phyloP scores from a whole-genome alignment of 2,888 invertebrate species.

The Tipula vernalis region DNA sequence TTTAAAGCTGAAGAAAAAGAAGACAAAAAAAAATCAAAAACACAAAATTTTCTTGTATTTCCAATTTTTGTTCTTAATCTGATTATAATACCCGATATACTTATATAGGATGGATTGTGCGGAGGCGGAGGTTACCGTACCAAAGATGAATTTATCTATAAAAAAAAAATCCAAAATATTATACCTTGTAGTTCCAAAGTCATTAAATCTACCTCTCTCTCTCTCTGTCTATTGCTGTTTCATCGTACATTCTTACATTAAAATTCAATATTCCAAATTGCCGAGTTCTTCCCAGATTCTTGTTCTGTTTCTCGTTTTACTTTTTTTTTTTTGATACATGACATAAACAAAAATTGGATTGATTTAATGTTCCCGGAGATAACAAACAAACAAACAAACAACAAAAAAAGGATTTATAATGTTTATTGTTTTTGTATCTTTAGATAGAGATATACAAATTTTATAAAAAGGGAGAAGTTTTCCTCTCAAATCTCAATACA shows the following conservation, averaged over 20 bases:
- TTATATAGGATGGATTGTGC: not conserved
- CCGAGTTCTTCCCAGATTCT: not conserved
- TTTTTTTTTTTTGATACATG: not conserved
- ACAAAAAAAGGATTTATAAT: not conserved
- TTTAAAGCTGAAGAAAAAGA: not conserved
- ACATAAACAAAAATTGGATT: not conserved
- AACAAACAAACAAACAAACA: not conserved
- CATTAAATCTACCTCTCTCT: not conserved
- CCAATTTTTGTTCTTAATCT: not conserved
- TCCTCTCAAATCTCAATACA: not conserved
- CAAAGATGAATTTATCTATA: not conserved
- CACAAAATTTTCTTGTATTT: not conserved
- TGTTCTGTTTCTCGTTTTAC: not conserved
- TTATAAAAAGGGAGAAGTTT: not conserved
- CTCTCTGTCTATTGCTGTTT: too few species aligned
- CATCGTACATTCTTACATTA: not conserved
- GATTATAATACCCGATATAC: not conserved
- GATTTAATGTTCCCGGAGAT: not conserved
- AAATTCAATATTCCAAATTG: not conserved
- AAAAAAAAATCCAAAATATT: not conserved
- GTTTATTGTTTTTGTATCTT: not conserved
- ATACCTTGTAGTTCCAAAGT: not conserved
- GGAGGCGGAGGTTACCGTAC: not conserved
- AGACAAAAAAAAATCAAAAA: not conserved
- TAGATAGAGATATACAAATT: not conserved